Conservation (phyloP, 2,797 vertebrate genomes). For the Notolabrus celidotus region DNA sequence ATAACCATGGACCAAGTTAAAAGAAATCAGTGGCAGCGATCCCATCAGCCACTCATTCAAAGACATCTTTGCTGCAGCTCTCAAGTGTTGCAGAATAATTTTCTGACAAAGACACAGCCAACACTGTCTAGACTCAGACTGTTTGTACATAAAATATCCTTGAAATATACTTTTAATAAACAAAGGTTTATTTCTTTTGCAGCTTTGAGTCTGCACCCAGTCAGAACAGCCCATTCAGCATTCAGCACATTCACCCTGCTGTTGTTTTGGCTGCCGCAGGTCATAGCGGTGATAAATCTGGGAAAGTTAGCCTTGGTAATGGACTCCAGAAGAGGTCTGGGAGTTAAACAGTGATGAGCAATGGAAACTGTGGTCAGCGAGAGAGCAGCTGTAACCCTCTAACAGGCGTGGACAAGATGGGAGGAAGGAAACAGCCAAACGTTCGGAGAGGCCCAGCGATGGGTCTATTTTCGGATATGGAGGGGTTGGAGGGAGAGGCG, state of each 20-base stretch:
- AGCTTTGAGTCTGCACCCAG: conserved; percentile 21
- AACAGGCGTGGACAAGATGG: conserved; percentile 78
- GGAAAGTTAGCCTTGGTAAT: conserved; percentile 80
- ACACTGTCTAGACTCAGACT: conserved; percentile 38
- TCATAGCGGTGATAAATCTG: conserved; percentile 80
- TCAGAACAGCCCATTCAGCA: conserved; percentile 63
- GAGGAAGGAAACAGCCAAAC: conserved; percentile 79
- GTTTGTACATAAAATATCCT: conserved; percentile 27
- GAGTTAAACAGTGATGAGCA: conserved; percentile 82
- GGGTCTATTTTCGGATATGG: conserved; percentile 81
- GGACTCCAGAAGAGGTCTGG: conserved; percentile 80
- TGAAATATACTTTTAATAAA: conserved; percentile 61
- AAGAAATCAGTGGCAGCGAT: conserved; percentile 59
- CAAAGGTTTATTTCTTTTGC: conserved; percentile 40
- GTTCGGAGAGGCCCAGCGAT: conserved; percentile 77
- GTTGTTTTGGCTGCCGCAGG: conserved; percentile 77
- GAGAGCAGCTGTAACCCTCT: conserved; percentile 80
- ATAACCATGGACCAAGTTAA: conserved; percentile 58
- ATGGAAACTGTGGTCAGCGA: conserved; percentile 82
- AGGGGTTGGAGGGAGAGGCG: conserved; percentile 45
- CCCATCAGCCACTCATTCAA: conserved; percentile 55
- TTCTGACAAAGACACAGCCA: conserved; percentile 27
- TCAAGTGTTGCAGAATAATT: conserved; percentile 24
- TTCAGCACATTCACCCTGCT: conserved; percentile 50
- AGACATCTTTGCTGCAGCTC: conserved; percentile 52